phyloP scores from a whole-genome alignment of 1,140 invertebrate species.

The Meteorus sp. region DNA sequence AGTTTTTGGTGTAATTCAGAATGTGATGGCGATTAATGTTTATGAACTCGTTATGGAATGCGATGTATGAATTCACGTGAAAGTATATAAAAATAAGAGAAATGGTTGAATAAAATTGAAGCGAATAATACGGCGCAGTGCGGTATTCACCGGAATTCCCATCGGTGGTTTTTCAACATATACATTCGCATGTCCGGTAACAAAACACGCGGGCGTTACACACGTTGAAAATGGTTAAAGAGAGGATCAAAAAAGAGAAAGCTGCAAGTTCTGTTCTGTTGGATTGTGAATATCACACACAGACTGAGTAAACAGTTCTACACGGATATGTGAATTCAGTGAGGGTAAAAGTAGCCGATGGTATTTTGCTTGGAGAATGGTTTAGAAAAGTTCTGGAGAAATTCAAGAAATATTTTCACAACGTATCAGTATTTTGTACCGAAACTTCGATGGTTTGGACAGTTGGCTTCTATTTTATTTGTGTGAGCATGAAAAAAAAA shows the following conservation, averaged over 20 bases:
- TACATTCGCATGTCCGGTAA: neutral
- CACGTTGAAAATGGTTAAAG: neutral
- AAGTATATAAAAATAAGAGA: neutral
- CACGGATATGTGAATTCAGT: no score
- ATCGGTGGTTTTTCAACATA: neutral
- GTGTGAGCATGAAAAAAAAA: no score
- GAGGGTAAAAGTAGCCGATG: no score
- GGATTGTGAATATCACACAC: no score
- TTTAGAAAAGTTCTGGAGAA: no score
- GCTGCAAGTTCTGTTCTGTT: no score
- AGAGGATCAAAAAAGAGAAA: neutral
- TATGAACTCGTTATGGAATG: neutral
- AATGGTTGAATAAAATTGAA: conserved; percentile 9
- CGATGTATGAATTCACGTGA: neutral
- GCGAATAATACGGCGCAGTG: conserved; percentile 14
- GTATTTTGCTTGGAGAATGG: no score
- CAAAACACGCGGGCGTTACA: conserved; percentile 4
- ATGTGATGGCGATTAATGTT: conserved; percentile 3
- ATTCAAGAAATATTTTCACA: no score
- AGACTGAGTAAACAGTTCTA: no score
- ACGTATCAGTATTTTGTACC: no score
- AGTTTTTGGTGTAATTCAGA: neutral
- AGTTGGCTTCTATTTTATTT: no score
- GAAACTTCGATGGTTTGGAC: no score
- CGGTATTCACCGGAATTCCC: neutral